Evolutionary conservation across 2,888 invertebrate genomes (phyloP).

Genomic region (Ptychoptera contaminata): DNA sequence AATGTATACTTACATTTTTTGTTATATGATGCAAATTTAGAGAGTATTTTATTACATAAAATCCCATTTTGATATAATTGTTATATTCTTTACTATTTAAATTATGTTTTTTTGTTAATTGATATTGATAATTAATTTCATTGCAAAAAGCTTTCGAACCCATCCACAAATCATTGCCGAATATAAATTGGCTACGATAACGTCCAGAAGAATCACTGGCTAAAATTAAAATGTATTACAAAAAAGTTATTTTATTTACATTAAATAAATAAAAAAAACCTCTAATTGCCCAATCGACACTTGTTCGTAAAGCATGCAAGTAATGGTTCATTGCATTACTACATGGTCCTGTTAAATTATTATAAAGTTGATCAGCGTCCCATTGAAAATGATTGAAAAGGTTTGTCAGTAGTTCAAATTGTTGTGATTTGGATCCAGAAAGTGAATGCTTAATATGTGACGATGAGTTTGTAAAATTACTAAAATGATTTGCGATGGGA

Average conservation of each 20-base stretch:
- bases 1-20: not conserved
- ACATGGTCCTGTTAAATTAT: conserved; percentile 37
- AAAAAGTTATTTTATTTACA: not conserved
- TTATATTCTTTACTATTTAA: not conserved
- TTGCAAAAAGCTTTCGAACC: conserved; percentile 54
- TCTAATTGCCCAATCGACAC: conserved; percentile 57
- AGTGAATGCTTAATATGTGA: conserved; percentile 11
- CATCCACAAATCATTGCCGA: conserved; percentile 70
- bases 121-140: conserved; percentile 32
- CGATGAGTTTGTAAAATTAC: too few relatives aligned
- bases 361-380: conserved; percentile 17
- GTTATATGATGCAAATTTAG: not conserved
- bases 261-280: conserved; percentile 31
- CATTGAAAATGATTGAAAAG: conserved; percentile 29
- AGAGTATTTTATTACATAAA: conserved; percentile 16
- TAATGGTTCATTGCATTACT: conserved; percentile 39
- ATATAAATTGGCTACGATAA: conserved; percentile 59
- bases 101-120: too few relatives aligned
- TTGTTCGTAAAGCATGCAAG: conserved; percentile 40
- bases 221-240: conserved; percentile 18
- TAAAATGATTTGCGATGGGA: too few relatives aligned
- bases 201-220: conserved; percentile 69
- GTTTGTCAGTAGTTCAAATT: conserved; percentile 19
- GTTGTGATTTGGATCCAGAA: not conserved
- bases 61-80: conserved; percentile 25